Evolutionary conservation across 64 coral and sea anemone species (phyloP), one percentile per base, ranked within the genome.

Genomic region (Porites australiensis): DNA sequence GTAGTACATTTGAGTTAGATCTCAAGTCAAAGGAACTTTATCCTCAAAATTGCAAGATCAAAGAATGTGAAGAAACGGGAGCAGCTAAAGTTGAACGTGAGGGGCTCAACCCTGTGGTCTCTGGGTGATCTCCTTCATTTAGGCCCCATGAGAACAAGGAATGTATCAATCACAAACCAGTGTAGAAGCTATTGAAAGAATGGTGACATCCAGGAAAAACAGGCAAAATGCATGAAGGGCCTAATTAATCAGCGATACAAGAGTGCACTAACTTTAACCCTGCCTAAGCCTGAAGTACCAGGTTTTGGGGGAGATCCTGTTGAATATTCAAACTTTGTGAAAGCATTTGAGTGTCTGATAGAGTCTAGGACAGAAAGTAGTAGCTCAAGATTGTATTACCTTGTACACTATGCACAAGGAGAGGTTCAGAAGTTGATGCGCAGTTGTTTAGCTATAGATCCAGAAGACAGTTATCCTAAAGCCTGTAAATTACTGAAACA

Each of bases 281-380:
- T 93, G 16, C 91, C 91, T n/a, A 83, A 93, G 61, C 91, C 84
- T 18, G 77, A 77, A 11, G 91, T 93, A 45, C 83, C 83, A n/a
- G 51, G 58, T 2, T 93, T 93, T 75, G 59, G 61, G 19, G 91
- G 91, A 50, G 83, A 93, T 19, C 91, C 91, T 4, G 79, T 87
- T n/a, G 87, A 74, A 52, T 94, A 94, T 77, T 82, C 53, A 2
- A 65, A 49, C 16, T 94, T 94, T 27, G 79, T 94, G 16, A 69
- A 58, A 81, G 67, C 92, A 8, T 94, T 94, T n/a, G 75, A 94
- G 47, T 52, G 37, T 37, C 5, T 88, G n/a, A 82, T 89, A 44
- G 92, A 88, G 50, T 50, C 67, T n/a, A 89, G 73, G 55, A 94
- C 92, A 3, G 2, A 64, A 3, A 82, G 55, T 80, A 14, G 15